phyloP scores from a whole-genome alignment of 2,113 vertebrate genomes.

The Leucopsar rothschildi region DNA sequence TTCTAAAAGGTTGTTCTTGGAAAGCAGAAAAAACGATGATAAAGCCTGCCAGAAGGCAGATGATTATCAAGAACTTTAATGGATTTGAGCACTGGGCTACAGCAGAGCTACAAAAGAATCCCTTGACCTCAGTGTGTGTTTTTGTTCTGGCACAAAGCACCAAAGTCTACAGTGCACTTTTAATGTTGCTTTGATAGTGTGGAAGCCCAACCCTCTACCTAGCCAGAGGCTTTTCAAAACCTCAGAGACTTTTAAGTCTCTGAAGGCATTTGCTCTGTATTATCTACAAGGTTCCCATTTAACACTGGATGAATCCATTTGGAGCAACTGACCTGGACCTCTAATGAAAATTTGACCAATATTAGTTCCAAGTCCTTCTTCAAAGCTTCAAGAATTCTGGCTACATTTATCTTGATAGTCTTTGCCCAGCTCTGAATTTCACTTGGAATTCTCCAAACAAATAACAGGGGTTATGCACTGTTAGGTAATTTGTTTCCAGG shows the following conservation, averaged over 20 bases:
- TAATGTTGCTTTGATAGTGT: neutral
- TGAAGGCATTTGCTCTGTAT: neutral
- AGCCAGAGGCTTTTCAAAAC: neutral
- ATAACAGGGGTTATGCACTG: neutral
- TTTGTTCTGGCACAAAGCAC: constrained; percentile 52
- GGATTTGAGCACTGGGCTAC: neutral
- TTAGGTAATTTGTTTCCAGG: neutral
- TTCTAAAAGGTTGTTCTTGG: constrained; percentile 48
- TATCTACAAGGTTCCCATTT: neutral
- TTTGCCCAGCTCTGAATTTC: neutral
- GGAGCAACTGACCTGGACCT: neutral
- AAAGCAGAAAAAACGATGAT: neutral
- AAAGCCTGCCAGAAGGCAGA: constrained; percentile 41
- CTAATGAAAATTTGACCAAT: neutral
- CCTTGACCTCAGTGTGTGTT: constrained; percentile 30
- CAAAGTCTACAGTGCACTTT: neutral
- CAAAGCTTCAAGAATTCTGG: neutral
- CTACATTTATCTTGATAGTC: neutral
- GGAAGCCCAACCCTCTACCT: neutral
- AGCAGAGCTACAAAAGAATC: constrained; percentile 28
- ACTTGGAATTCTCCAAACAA: neutral
- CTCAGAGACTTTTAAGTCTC: neutral
- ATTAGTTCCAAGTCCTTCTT: neutral
- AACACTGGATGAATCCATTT: neutral
- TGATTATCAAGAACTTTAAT: constrained; percentile 59